A percentile compares a stretch with the other conserved stretches of the same genome.
Conservation (phyloP, 2,888 invertebrate species). For the Conus canariensis region DNA sequence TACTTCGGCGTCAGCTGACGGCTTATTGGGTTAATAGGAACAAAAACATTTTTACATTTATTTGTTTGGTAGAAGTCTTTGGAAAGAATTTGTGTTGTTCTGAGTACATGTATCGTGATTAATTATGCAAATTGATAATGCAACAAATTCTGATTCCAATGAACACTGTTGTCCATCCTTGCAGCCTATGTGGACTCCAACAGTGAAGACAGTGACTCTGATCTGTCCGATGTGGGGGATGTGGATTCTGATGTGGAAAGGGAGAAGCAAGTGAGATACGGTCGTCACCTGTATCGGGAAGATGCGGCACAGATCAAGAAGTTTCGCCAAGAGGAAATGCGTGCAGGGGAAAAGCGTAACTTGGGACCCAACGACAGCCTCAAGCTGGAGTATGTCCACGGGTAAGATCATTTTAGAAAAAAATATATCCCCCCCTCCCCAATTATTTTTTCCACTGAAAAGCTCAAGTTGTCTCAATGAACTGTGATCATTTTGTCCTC, state of each 20-base stretch:
- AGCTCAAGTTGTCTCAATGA: background rate
- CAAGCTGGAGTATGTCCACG: conserved; percentile 76
- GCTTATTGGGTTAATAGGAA: no score
- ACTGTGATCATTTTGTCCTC: background rate
- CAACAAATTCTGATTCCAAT: no score
- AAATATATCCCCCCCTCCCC: background rate
- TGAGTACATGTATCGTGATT: no score
- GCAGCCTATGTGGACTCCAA: conserved; percentile 77
- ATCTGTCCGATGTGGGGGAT: conserved; percentile 76
- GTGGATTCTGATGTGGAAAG: conserved; percentile 78
- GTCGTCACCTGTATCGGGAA: conserved; percentile 73
- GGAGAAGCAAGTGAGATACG: conserved; percentile 77
- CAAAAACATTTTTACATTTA: no score
- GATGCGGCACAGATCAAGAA: conserved; percentile 72
- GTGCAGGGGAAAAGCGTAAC: conserved; percentile 74
- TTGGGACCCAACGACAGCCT: conserved; percentile 75
- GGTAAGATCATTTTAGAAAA: conserved; percentile 63
- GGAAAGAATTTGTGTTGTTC: no score
- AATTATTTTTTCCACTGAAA: no score
- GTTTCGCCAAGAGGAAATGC: conserved; percentile 69
- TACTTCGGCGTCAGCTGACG: no score
- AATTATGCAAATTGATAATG: no score
- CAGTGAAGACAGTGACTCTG: conserved; percentile 78
- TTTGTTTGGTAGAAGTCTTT: no score
- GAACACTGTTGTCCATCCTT: background rate